These are phyloP conservation scores for Rhynchomys soricoides DNA, from an alignment of 2,113 vertebrate genomes.

Conservation along the genomic window DNA sequence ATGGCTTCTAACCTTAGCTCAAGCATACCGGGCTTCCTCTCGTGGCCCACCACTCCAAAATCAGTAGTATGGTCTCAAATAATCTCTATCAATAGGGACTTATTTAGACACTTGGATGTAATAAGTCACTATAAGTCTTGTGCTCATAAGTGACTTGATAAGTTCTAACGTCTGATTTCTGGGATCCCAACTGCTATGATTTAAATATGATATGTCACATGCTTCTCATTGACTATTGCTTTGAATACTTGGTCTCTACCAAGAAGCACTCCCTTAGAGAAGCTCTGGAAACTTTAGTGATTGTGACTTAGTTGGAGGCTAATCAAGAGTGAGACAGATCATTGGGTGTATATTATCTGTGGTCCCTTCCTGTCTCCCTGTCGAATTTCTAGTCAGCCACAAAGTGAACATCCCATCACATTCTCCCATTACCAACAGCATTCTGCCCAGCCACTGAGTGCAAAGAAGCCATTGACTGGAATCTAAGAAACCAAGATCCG, in stretches of 20 bases:
- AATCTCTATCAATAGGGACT: not conserved
- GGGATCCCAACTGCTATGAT: not conserved
- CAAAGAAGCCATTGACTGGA: not conserved
- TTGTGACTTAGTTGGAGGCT: not conserved
- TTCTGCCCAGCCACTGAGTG: not conserved
- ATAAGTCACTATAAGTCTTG: not conserved
- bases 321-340: not conserved
- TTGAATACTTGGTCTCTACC: not conserved
- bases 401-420: not conserved
- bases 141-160: not conserved
- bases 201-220: not conserved
- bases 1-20: too few relatives aligned
- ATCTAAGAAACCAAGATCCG: not conserved
- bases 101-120: not conserved
- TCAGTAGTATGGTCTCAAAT: not conserved
- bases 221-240: not conserved
- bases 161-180: not conserved
- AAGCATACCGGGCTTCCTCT: too few relatives aligned
- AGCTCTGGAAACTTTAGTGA: not conserved
- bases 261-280: not conserved
- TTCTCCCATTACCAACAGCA: not conserved
- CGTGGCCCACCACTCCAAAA: too few relatives aligned
- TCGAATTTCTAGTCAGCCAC: not conserved
- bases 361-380: not conserved
- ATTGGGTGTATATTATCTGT: not conserved